Base-by-base conservation (phyloP, 2,113 vertebrate species). In the Hucho hucho region DNA sequence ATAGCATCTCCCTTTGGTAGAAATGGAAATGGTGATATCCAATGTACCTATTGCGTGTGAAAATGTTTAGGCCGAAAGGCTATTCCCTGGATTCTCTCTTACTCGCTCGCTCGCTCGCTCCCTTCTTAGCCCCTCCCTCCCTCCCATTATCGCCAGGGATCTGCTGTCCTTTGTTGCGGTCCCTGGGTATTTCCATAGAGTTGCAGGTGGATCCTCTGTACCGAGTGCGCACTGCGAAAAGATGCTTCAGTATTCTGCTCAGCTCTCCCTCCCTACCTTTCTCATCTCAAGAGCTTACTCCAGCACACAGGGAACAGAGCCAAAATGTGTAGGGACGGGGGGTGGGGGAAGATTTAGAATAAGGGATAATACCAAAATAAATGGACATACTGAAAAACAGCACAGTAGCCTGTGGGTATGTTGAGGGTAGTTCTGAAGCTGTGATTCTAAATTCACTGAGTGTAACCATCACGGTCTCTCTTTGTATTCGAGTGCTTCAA, bases 211-310 rank as follows among this genome's bases (percentile, higher is more conserved):
- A 37, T 71, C 28, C 26, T 69, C 69, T 78, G 58, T 61, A 74
- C 72, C 46, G 77, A 65, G 63, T 80, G 63, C 79, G 77, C 79
- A 86, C 64, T 86, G 82, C 78, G 81, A 83, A 86, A 84, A 76
- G 59, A 32, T n/a, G 24, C 69, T 74, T 85, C 64, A 71, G 72
- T 75, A 79, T 85, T 83, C 83, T 9, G 13, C 77, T 80, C 71
- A 61, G 74, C 72, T 79, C 37, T 74, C 49, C 49, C 26, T 28
- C 69, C 32, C 59, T 58, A 46, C 18, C 70, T 20, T 64, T 13
- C 24, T 32, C 18, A 18, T 32, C n/a, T 25, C 11, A 12, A 64
- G 43, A 66, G 63, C 73, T 67, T 74, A 29, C 73, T 32, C 47
- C 73, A 56, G 73, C 47, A 53, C 53, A 66, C 24, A 32, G 53